Base-by-base conservation (phyloP, 2,797 vertebrate species). In the Coracias cyanogaster region DNA sequence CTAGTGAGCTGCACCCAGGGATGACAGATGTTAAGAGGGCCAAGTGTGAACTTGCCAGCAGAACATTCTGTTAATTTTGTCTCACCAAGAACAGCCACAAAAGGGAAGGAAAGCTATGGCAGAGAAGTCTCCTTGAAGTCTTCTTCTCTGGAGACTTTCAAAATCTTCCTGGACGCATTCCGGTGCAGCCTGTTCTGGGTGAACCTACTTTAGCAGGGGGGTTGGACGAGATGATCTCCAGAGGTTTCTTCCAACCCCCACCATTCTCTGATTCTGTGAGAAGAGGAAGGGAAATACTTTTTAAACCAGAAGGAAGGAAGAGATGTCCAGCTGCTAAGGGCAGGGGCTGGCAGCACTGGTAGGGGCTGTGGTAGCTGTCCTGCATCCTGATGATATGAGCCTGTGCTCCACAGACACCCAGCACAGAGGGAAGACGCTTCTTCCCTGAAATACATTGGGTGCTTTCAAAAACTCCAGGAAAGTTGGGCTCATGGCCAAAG, bases 381-480 rank as follows among this genome's bases (percentile, higher is more conserved):
- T 69, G 33, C 31, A 74, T 39, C 80, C 46, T 4, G 4, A 7
- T 37, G 21, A 31, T 49, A 54, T 5, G 2, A 67, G 3, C 9
- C 39, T 2, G 0, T 24, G 41, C 11, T 86, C 25, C 55, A 39
- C 0, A 3, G 67, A 55, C 5, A 37, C 20, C 8, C 39, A 1
- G 4, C 37, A 37, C 3, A 66, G 51, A 73, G 6, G 31, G 57
- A 62, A 79, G 31, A 21, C 21, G 39, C 7, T 28, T 83, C 43
- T 80, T 41, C 57, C 28, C 21, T 60, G 24, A 13, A 33, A 29
- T 11, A 46, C 22, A 41, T n/a, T 0, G 1, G 1, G 8, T 66
- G 26, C n/a, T 89, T 89, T 48, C 7, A 24, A 58, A 62, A 72
- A 10, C 65, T 76, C 62, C 37, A 69, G 29, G 10, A 10, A 70